Base-by-base conservation (phyloP, 2,888 invertebrate species). In the Apamea sordens region DNA sequence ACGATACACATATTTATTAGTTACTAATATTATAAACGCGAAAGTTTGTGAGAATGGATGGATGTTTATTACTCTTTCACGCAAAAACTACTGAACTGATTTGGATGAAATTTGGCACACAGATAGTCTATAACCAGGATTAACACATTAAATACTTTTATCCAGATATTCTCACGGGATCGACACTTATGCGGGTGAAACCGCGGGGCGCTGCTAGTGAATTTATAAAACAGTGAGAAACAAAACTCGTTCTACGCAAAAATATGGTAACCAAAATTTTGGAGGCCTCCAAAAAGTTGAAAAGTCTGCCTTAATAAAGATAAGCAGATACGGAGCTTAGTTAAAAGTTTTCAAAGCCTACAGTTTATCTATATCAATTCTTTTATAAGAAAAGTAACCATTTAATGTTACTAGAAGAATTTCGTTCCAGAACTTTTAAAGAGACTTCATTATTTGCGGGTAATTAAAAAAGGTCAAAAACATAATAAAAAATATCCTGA, bases 341-440 rank as follows among this genome's bases (percentile, higher is more conserved):
- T 88, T 77, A 79, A 85, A 82, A 88, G 70, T 86, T 88, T 53
- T 50, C 32, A 74, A 85, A 76, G 76, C n/a, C 24, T 50, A 63
- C 67, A 84, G 65, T 86, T 79, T 61, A 77, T 85, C 61, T 76
- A 41, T 50, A 76, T 59, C 73, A 77, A 47, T 88, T 86, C 63
- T 78, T 86, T 80, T 36, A 67, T 61, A 72, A 59, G n/a, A 28
- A 77, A 80, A 78, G 61, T 88, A 56, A 79, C 56, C 67, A 77
- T 68, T 78, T 88, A 50, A 68, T 63, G 24, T 47, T 36, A 6
- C 32, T 44, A 41, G 28, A 71, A 68, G 50, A 83, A 69, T 65
- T 53, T 72, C 21, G 36, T 65, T 68, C 1, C 36, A 32, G 10
- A 50, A 72, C 21, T 64, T 71, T 69, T 28, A 63, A 79, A 68